Evolutionary conservation across 2,888 invertebrate species (phyloP).

Genomic region (Tortrix viridana): DNA sequence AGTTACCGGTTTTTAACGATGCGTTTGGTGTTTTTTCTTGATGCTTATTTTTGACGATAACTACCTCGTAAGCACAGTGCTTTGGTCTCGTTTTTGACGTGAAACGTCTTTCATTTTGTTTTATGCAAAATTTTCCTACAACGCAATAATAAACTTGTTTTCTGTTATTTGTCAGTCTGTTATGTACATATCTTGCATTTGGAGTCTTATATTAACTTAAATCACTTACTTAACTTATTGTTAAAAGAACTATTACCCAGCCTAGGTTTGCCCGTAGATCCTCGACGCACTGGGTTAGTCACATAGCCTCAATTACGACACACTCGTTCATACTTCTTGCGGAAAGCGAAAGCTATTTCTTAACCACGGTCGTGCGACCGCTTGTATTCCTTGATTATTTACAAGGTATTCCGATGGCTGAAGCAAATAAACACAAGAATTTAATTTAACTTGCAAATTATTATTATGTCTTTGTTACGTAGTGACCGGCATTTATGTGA

Average conservation of each 20-base stretch:
- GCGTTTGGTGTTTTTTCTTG: neutral
- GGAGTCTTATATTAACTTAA: too few relatives aligned
- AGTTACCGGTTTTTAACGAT: neutral
- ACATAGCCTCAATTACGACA: slow-evolving; percentile 80
- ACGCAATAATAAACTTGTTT: too few relatives aligned
- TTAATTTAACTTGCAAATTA: too few relatives aligned
- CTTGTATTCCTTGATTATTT: slow-evolving; percentile 13
- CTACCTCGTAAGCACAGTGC: too few relatives aligned
- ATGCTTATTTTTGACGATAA: neutral
- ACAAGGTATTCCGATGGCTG: neutral
- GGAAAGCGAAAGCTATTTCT: slow-evolving; percentile 83
- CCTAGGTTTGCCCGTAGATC: slow-evolving; percentile 56
- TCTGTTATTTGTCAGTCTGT: too few relatives aligned
- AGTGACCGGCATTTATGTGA: too few relatives aligned
- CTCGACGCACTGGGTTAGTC: slow-evolving; percentile 57
- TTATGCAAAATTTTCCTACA: too few relatives aligned
- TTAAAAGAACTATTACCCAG: slow-evolving; percentile 9
- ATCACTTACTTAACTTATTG: neutral
- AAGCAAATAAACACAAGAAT: too few relatives aligned
- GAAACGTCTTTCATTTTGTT: too few relatives aligned
- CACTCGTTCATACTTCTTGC: slow-evolving; percentile 69
- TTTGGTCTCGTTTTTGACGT: too few relatives aligned
- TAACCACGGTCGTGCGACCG: slow-evolving; percentile 54
- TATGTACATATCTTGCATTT: too few relatives aligned
- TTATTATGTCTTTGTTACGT: too few relatives aligned